phyloP scores from a whole-genome alignment of 2,797 vertebrate species.

The Paratrypauchen microcephalus region DNA sequence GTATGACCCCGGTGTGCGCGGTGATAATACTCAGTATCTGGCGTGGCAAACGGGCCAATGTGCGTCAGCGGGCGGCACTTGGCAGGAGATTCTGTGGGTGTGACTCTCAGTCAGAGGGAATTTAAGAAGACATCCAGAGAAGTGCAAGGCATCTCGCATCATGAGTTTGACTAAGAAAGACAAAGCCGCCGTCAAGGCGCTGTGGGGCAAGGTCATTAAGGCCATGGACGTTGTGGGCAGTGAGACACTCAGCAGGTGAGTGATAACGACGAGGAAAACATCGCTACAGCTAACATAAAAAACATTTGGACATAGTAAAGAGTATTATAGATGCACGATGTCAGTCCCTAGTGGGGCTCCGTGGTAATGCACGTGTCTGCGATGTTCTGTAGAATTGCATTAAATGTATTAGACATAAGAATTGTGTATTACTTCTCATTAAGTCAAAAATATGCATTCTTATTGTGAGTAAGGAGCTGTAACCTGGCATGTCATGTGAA shows the following conservation, averaged over 20 bases:
- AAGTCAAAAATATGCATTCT: too few species aligned
- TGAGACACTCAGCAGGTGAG: constrained; percentile 78
- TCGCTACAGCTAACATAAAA: too few species aligned
- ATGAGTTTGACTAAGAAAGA: constrained; percentile 78
- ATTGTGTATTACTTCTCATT: too few species aligned
- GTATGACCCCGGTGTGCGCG: constrained; percentile 9
- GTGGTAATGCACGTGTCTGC: too few species aligned
- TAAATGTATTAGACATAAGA: too few species aligned
- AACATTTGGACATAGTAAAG: too few species aligned
- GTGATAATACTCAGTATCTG: constrained; percentile 48
- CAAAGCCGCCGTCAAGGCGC: constrained; percentile 67
- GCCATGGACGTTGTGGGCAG: constrained; percentile 34
- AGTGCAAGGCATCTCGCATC: not conserved
- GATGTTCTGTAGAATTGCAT: too few species aligned
- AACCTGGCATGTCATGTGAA: not conserved
- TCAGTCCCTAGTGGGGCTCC: too few species aligned
- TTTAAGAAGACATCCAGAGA: constrained; percentile 38
- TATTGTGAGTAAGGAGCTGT: too few species aligned
- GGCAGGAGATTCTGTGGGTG: constrained; percentile 42
- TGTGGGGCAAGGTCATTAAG: constrained; percentile 63
- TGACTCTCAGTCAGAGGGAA: constrained; percentile 23
- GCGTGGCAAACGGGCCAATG: not conserved
- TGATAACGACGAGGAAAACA: too few species aligned
- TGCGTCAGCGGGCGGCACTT: constrained; percentile 26
- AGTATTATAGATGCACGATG: too few species aligned